Conservation (phyloP, 2,888 invertebrate genomes). For the Conus canariensis region DNA sequence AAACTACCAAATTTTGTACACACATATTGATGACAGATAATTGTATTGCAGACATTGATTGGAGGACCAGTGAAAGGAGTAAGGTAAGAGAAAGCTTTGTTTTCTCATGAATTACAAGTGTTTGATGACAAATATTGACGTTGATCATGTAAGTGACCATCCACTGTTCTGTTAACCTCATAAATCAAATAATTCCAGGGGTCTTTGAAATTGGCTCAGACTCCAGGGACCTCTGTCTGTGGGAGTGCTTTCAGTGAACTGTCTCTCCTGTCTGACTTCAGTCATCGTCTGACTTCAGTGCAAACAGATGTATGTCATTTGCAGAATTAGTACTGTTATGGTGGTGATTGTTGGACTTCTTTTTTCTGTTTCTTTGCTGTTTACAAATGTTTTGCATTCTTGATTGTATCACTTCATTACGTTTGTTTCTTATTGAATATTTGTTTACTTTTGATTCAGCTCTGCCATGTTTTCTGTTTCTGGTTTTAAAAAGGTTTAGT, state of each 20-base stretch:
- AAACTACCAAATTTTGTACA: neutral
- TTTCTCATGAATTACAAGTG: neutral
- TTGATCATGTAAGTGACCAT: neutral
- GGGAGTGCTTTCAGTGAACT: slow-evolving; percentile 4
- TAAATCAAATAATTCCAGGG: neutral
- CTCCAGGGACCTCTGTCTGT: neutral
- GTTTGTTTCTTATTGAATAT: too few relatives aligned
- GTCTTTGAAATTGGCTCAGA: neutral
- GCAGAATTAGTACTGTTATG: neutral
- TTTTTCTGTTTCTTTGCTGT: neutral
- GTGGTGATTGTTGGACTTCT: neutral
- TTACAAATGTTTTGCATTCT: too few relatives aligned
- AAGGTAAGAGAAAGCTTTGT: neutral
- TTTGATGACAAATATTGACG: neutral
- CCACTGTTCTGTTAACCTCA: neutral
- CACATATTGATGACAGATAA: neutral
- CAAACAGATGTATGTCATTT: neutral
- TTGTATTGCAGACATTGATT: neutral
- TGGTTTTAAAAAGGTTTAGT: too few relatives aligned
- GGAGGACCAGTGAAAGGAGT: neutral
- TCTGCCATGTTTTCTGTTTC: neutral
- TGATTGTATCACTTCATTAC: too few relatives aligned
- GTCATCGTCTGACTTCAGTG: neutral
- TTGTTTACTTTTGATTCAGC: neutral
- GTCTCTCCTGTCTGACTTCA: neutral